Conservation (phyloP, 2,888 invertebrate genomes). For the Criorhina ranunculi region DNA sequence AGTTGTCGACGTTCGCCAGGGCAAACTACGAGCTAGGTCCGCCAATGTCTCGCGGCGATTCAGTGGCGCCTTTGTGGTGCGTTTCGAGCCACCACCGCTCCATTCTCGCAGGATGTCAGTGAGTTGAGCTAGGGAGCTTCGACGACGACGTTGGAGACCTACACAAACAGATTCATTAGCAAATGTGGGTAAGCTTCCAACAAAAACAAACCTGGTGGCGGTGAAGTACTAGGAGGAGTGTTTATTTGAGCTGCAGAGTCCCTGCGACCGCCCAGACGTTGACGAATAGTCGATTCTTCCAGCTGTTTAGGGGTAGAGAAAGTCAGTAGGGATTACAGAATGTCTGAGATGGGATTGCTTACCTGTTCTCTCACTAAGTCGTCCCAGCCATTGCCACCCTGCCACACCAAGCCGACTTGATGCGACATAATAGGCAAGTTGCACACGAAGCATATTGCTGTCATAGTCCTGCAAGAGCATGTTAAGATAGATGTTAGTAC, state of each 20-base stretch:
- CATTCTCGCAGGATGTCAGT: conserved; percentile 95
- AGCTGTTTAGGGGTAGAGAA: conserved; percentile 80
- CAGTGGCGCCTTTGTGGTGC: conserved; percentile 88
- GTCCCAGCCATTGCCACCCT: conserved; percentile 97
- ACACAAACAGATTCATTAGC: conserved; percentile 32
- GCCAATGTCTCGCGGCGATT: conserved; percentile 94
- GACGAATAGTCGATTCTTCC: conserved; percentile 93
- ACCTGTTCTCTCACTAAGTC: conserved; percentile 94
- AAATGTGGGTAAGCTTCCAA: not conserved
- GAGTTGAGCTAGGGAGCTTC: conserved; percentile 94
- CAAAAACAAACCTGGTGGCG: conserved; percentile 82
- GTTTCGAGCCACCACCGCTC: conserved; percentile 88
- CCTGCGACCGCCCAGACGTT: conserved; percentile 92
- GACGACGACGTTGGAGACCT: conserved; percentile 89
- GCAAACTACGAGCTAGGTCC: conserved; percentile 93
- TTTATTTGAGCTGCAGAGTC: conserved; percentile 97
- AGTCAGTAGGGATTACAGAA: not conserved
- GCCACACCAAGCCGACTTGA: conserved; percentile 97
- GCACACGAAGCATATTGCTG: conserved; percentile 98
- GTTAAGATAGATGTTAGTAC: conserved; percentile 14
- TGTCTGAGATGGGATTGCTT: not conserved
- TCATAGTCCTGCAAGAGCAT: conserved; percentile 91
- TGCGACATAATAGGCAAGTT: conserved; percentile 97
- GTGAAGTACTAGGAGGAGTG: conserved; percentile 93
- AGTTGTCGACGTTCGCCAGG: conserved; percentile 90